Conservation (phyloP, 1,140 invertebrate genomes). For the Pemphigus obesinymphae region DNA sequence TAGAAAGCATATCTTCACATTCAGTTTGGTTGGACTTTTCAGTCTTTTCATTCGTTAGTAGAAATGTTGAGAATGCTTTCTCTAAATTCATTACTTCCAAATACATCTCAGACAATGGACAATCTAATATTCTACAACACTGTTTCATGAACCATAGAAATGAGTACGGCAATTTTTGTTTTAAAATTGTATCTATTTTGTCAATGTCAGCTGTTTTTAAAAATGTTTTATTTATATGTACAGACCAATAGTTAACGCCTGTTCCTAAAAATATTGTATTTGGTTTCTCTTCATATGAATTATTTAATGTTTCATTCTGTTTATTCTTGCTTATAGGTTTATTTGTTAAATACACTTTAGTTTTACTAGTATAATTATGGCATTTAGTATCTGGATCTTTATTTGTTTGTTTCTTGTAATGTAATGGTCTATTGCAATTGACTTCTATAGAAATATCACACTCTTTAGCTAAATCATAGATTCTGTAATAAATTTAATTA, state of each 20-base stretch:
- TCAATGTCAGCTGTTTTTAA: neutral
- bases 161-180: slow-evolving; percentile 1
- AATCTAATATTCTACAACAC: slow-evolving; percentile 9
- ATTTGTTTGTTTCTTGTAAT: neutral
- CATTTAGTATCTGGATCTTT: neutral
- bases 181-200: slow-evolving; percentile 6
- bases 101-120: neutral
- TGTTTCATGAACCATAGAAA: slow-evolving; percentile 16
- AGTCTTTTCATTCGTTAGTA: neutral
- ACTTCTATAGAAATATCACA: slow-evolving; percentile 7
- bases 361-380: neutral
- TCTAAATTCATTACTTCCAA: slow-evolving; percentile 7
- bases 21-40: neutral
- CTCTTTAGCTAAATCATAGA: slow-evolving; percentile 2
- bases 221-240: neutral
- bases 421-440: neutral
- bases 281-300: neutral
- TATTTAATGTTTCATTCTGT: neutral
- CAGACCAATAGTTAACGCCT: neutral
- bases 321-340: neutral
- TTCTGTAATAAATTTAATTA: neutral
- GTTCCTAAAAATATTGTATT: slow-evolving; percentile 28
- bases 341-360: neutral
- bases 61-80: neutral
- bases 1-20: neutral